Percentiles rank a stretch among this genome's conserved stretches.
Evolutionary conservation across 1,140 invertebrate genomes (phyloP).

Genomic region (Sycobia sp.): DNA sequence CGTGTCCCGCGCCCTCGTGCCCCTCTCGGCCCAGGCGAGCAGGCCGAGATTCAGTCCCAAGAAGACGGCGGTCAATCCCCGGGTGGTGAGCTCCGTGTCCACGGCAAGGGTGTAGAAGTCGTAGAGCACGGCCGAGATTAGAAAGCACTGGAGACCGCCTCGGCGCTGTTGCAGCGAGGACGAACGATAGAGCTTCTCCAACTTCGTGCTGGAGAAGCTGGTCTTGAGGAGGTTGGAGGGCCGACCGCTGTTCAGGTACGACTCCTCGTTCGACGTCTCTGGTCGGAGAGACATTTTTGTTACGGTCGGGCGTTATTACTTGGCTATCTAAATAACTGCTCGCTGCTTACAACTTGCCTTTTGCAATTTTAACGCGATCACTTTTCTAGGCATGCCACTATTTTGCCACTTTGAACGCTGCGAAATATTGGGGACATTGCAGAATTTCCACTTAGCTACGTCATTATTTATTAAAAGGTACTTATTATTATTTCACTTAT

Average conservation of each 20-base stretch:
- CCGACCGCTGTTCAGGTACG: conserved; percentile 55
- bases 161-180: conserved; percentile 78
- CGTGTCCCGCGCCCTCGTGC: conserved; percentile 51
- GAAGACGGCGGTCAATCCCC: conserved; percentile 63
- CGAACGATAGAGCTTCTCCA: conserved; percentile 77
- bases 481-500: too few relatives aligned
- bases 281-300: conserved; percentile 38
- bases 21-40: conserved; percentile 61
- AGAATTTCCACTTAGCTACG: too few relatives aligned
- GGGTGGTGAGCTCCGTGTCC: conserved; percentile 61
- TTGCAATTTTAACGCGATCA: too few relatives aligned
- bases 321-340: background rate
- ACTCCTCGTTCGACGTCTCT: conserved; percentile 57
- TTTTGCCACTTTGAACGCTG: too few relatives aligned
- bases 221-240: conserved; percentile 56
- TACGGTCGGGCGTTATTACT: background rate
- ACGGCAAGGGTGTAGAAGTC: conserved; percentile 67
- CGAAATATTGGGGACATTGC: too few relatives aligned
- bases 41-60: conserved; percentile 63
- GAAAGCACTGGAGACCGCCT: conserved; percentile 76
- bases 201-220: conserved; percentile 53
- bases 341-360: background rate
- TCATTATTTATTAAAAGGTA: too few relatives aligned
- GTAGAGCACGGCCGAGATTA: conserved; percentile 71
- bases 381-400: too few relatives aligned